Percentiles rank a stretch among this genome's conserved stretches.
phyloP scores from a whole-genome alignment of 2,888 invertebrate species.

The Hydropsyche betteni region DNA sequence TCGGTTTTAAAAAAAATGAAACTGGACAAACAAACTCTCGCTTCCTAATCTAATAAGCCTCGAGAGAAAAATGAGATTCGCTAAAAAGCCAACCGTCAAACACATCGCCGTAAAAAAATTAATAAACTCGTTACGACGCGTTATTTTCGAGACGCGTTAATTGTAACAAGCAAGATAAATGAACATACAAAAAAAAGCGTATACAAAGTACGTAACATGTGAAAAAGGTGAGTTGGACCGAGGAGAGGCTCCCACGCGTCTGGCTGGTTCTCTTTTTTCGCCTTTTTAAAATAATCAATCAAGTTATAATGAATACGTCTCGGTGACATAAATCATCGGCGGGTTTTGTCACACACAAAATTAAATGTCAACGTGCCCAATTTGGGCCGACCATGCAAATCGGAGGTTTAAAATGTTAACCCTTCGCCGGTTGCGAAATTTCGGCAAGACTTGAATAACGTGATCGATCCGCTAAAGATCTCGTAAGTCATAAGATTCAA shows the following conservation, averaged over 20 bases:
- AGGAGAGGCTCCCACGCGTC: constrained; percentile 4
- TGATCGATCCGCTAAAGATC: too few species aligned
- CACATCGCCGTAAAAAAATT: background rate
- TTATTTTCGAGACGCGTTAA: background rate
- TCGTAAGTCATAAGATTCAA: too few species aligned
- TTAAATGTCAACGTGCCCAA: constrained; percentile 21
- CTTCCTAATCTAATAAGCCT: constrained; percentile 1
- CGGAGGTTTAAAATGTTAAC: too few species aligned
- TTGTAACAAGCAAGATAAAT: constrained; percentile 9
- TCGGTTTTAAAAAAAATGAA: background rate
- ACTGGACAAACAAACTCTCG: constrained; percentile 18
- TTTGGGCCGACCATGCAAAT: background rate
- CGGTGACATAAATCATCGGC: constrained; percentile 10
- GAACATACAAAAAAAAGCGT: background rate
- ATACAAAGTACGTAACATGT: background rate
- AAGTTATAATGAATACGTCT: constrained; percentile 12
- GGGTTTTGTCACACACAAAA: constrained; percentile 3
- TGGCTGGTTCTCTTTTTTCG: background rate
- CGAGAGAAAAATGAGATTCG: background rate
- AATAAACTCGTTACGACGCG: constrained; percentile 2
- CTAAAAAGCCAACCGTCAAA: background rate
- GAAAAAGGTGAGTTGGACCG: background rate
- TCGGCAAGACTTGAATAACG: too few species aligned
- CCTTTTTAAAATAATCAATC: constrained; percentile 21
- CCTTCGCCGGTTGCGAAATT: too few species aligned